These are phyloP conservation scores for Styela clava DNA, from an alignment of 23 tunicate genomes.

Conservation along the genomic window DNA sequence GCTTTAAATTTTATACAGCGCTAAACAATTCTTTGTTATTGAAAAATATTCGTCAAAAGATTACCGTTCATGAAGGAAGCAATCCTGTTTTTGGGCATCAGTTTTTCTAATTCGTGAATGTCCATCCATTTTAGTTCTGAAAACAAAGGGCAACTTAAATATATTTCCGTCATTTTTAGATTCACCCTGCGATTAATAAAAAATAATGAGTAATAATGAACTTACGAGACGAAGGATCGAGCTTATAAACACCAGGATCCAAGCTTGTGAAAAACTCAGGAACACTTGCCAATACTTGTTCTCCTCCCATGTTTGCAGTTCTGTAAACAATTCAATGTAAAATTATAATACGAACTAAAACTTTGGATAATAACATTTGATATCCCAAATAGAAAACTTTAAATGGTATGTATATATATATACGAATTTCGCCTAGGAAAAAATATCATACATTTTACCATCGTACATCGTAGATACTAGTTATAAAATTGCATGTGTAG, in stretches of 20 bases:
- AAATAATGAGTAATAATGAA: too few relatives aligned
- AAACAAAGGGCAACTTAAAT: too few relatives aligned
- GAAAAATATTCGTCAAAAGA: too few relatives aligned
- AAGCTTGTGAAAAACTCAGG: background rate
- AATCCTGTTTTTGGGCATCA: background rate
- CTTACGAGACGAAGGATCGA: background rate
- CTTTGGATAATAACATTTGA: background rate
- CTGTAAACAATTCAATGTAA: background rate
- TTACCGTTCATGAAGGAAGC: constrained; percentile 4
- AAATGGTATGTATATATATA: background rate
- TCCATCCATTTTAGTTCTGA: constrained; percentile 4
- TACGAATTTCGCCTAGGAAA: background rate
- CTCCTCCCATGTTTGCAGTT: background rate
- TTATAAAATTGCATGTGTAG: too few relatives aligned
- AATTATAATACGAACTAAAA: background rate
- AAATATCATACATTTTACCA: too few relatives aligned
- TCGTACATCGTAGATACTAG: too few relatives aligned
- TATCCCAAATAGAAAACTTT: too few relatives aligned
- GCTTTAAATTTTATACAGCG: too few relatives aligned
- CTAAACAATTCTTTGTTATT: too few relatives aligned
- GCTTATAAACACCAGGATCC: constrained; percentile 1
- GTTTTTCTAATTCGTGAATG: background rate
- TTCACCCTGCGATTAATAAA: too few relatives aligned
- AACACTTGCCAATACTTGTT: background rate
- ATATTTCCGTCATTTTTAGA: too few relatives aligned